Evolutionary conservation across 2,888 invertebrate species (phyloP), one percentile per base, ranked within the genome.

Genomic region (Ceraclea dissimilis): DNA sequence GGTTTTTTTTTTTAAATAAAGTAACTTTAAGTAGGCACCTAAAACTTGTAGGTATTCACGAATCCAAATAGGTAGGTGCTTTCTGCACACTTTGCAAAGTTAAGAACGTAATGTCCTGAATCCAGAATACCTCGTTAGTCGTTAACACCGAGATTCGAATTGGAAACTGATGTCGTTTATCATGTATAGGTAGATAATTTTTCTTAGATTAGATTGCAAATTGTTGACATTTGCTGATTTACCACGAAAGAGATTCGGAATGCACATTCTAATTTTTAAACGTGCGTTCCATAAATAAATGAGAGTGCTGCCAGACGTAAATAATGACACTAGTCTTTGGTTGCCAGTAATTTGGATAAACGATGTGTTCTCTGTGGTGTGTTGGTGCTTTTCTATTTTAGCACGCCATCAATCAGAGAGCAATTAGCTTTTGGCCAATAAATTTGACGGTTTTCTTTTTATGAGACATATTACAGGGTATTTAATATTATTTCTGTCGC

Each of bases 351-450:
- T 54, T 54, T 34, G 51, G 54, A 58, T 51, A 58, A 51, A 54
- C 51, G 54, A 19, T 46, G 19, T 51, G 22, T 39, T 39, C 39
- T 39, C 39, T 39, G 39, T 13, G 39, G 39, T 39, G 17, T 21
- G 44, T 44, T 52, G 44, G 47, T 46, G 44, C 22, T 31, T 46
- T 26, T 21, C 48, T 52, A 49, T 54, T 52, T 51, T 51, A 46
- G 53, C 54, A 51, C 52, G 46, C 44, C 52, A 59, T 60, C 60
- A 48, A 57, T 60, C 60, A 60, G 39, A 57, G 49, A 52, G 55
- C 60, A 57, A 60, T 60, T 60, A 60, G 60, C 52, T 55, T 39
- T 49, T 43, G 47, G 51, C 21, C 21, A 43, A 5, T 22, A 43
- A 34, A 43, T 50, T 50, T 50, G 34, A 50, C 31, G 50, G 33